Evolutionary conservation across 2,797 vertebrate genomes (phyloP), one percentile per base, ranked within the genome.

Genomic region (Micropoecilia bifurca): DNA sequence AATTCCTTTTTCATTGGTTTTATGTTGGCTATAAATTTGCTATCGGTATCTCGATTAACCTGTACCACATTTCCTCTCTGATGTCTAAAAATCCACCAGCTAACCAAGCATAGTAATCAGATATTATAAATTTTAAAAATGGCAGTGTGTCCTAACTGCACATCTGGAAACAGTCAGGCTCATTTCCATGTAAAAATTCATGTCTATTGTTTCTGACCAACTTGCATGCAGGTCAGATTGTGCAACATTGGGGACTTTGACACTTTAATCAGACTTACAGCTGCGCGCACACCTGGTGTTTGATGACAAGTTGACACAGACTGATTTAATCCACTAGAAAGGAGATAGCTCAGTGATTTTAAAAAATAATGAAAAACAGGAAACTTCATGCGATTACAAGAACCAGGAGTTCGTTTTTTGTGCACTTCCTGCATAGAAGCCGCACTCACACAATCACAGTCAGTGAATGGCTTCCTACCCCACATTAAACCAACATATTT

Each of bases 241-340:
- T 46, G 61, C n/a, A 50, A 69, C 30, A 33, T 30, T 30, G 20
- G 76, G 47, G 80, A 81, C 86, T 85, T 77, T 86, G 82, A 77
- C 18, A 69, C 66, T 69, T 69, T n/a, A 69, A 69, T 43, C 22
- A 69, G 36, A 25, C 3, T 25, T 68, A 16, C 61, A 39, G 45
- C 61, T 68, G 47, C 16, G 18, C 43, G n/a, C 6, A n/a, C n/a
- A 75, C 36, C 0, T 50, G 71, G 45, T 25, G 28, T 12, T 9
- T 8, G 41, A 53, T 13, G 66, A 2, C 18, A 12, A 43, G 39
- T n/a, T 43, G 39, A 43, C 36, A 4, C 66, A 14, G 22, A 43
- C 66, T n/a, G 39, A 12, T 43, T 69, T 6, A 25, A 69, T 43
- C 63, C 10, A 25, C 46, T 36, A 12, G 4, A 43, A 43, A 28